These are phyloP conservation scores for Myiopsitta monachus DNA, from an alignment of 2,113 vertebrate species.

Conservation along the genomic window DNA sequence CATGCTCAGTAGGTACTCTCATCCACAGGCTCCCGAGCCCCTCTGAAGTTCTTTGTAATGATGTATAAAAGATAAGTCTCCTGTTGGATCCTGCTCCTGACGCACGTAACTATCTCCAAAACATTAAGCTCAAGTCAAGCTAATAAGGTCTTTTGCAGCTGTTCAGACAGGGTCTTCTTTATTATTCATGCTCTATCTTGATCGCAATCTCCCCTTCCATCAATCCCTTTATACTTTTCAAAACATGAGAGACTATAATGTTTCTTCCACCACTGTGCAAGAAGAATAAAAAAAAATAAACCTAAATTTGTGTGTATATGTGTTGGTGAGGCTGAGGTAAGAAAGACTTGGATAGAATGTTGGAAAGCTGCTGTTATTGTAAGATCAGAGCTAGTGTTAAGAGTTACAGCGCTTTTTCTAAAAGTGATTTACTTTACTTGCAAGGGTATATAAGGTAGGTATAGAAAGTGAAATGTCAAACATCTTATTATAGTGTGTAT, in stretches of 20 bases:
- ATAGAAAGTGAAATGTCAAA: background rate
- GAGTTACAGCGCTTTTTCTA: background rate
- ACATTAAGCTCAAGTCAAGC: background rate
- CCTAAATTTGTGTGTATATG: background rate
- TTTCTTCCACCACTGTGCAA: background rate
- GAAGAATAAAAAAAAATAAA: background rate
- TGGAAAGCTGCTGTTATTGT: background rate
- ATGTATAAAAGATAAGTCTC: background rate
- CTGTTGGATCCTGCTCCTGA: background rate
- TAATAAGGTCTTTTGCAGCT: background rate
- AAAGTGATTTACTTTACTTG: background rate
- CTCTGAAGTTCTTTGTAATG: background rate
- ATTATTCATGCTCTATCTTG: background rate
- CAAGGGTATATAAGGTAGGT: background rate
- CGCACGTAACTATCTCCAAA: background rate
- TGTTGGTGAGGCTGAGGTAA: background rate
- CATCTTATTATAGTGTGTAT: background rate
- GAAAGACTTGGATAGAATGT: background rate
- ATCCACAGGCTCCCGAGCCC: accelerated
- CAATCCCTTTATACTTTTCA: background rate
- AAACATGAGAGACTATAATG: background rate
- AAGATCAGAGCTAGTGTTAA: background rate
- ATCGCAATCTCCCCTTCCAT: background rate
- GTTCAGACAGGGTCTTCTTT: background rate
- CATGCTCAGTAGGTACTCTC: background rate